A percentile compares a stretch with the other conserved stretches of the same genome.
Evolutionary conservation across 2,888 invertebrate species (phyloP).

Genomic region (Pomacea canaliculata): DNA sequence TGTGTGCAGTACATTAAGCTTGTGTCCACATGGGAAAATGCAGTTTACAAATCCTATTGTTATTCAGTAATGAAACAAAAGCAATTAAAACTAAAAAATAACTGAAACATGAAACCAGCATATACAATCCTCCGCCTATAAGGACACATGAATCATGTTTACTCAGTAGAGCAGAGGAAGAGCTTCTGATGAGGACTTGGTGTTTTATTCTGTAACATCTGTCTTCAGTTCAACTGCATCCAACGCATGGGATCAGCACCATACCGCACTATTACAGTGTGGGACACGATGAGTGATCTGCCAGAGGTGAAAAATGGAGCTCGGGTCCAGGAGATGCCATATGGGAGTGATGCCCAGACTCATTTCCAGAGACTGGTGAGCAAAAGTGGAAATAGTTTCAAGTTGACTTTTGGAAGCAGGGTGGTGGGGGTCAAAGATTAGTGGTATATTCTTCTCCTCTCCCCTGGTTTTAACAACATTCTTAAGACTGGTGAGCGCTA

Average conservation of each 20-base stretch:
- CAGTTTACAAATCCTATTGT: neutral
- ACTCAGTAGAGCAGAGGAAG: too few species aligned
- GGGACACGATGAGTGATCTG: constrained; percentile 87
- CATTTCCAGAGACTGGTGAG: constrained; percentile 79
- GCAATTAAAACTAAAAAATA: neutral
- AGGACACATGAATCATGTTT: too few species aligned
- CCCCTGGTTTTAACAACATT: too few species aligned
- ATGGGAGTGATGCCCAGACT: constrained; percentile 79
- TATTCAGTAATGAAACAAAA: too few species aligned
- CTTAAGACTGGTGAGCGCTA: too few species aligned
- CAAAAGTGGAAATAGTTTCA: neutral
- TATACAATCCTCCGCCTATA: too few species aligned
- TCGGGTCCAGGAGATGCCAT: constrained; percentile 78
- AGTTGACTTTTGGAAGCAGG: too few species aligned
- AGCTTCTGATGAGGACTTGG: too few species aligned
- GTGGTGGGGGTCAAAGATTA: too few species aligned
- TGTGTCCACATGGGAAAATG: neutral
- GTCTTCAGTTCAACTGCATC: constrained; percentile 20
- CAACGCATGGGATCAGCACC: constrained; percentile 78
- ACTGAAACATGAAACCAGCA: too few species aligned
- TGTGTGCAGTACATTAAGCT: neutral
- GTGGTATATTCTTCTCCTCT: too few species aligned
- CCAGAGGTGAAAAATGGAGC: constrained; percentile 83
- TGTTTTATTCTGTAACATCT: neutral
- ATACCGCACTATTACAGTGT: constrained; percentile 81